Evolutionary conservation across 2,797 vertebrate species (phyloP), one percentile per base, ranked within the genome.

Genomic region (Nyctibius grandis): DNA sequence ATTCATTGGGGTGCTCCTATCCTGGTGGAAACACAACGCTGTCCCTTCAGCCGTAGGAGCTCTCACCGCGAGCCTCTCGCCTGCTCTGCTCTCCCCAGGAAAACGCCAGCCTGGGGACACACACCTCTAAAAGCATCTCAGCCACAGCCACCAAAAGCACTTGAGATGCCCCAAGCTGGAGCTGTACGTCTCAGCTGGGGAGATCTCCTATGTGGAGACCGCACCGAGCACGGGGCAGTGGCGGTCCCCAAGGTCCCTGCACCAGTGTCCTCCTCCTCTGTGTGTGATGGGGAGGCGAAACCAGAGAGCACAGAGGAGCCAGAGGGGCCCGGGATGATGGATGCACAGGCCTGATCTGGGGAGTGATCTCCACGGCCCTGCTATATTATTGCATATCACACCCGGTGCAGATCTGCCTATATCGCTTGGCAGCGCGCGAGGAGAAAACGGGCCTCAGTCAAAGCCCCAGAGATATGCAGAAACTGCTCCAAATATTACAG

Each of bases 401-500:
- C 38, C 38, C 7, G 0, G 34, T 9, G 16, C 9, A 5, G 67
- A 36, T 33, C 29, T 26, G 54, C 75, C 47, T 31, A 2, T 16
- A 40, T 12, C 42, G 64, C 91, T 73, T 68, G 54, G 88, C 88
- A 69, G 79, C 17, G 4, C 1, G 5, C 0, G 14, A 51, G 34
- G 1, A 67, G 64, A 53, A 60, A 73, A 21, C 36, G n/a, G 77
- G n/a, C 74, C 45, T 29, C 47, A 51, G 26, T 61, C 75, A 73
- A 72, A 87, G 14, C 88, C 93, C 93, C 78, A 53, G 91, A 74
- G 88, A 65, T 29, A 22, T 2, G 50, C 78, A 38, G 64, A 60
- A 70, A 64, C 38, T 3, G 82, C 74, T 93, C 91, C 91, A 89
- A 74, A 84, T 77, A 84, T 93, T 77, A 61, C 88, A 95, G 88